Evolutionary conservation across 2,113 vertebrate species (phyloP).

Genomic region (Marmota monax): DNA sequence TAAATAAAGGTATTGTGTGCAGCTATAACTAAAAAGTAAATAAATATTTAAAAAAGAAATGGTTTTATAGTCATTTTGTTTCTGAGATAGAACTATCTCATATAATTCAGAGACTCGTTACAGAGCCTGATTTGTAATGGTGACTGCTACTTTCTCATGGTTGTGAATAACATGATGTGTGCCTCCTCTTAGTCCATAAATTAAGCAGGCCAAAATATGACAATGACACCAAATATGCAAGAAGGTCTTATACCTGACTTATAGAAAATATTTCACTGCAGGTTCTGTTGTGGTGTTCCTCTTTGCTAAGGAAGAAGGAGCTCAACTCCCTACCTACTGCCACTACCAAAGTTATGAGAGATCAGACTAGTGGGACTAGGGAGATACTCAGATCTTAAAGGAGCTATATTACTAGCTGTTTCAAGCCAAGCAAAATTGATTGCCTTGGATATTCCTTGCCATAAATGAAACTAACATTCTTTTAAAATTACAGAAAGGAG

Average conservation of each 20-base stretch:
- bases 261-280: not conserved
- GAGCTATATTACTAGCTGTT: not conserved
- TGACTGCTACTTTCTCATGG: not conserved
- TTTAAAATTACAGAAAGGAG: not conserved
- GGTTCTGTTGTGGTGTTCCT: not conserved
- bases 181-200: not conserved
- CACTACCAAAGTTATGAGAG: not conserved
- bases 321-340: not conserved
- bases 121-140: not conserved
- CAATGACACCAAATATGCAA: not conserved
- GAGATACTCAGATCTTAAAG: not conserved
- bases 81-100: not conserved
- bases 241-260: not conserved
- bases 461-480: not conserved
- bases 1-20: too few species aligned
- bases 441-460: not conserved
- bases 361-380: not conserved
- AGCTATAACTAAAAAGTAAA: too few species aligned
- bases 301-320: slow-evolving; percentile 8
- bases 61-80: not conserved
- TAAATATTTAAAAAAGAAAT: too few species aligned
- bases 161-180: not conserved
- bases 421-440: slow-evolving; percentile 26
- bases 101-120: not conserved
- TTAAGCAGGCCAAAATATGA: not conserved